Evolutionary conservation across 2,797 vertebrate genomes (phyloP), one percentile per base, ranked within the genome.

Genomic region (Sebastes melanostomus): DNA sequence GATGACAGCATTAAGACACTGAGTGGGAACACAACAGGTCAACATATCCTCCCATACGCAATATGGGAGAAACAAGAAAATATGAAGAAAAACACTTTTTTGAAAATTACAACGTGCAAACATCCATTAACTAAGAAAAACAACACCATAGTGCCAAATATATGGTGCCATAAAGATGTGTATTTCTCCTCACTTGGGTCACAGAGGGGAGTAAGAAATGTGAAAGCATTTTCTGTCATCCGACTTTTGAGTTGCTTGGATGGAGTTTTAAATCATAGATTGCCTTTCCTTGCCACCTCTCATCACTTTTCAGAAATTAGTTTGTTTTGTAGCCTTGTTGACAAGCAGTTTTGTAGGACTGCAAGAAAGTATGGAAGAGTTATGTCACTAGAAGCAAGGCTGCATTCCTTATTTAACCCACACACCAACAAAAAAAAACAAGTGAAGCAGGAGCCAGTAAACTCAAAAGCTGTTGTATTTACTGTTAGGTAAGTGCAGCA

Each of bases 231-330:
- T 63, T 62, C 70, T 62, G 9, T 62, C 42, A 63, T 56, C n/a
- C 76, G 81, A 78, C 78, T 88, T 72, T 38, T 24, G 25, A 69
- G 72, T 20, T 55, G 25, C 42, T 61, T 62, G 81, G 75, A 78
- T 73, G 59, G 63, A 25, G n/a, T 66, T 27, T 75, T 27, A 83
- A 75, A 72, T 83, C 59, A 59, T 54, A 24, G 58, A 59, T 60
- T 78, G 69, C 72, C 78, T 81, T 75, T 61, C 55, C 29, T 72
- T 59, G 34, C 30, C 61, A 67, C 81, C 78, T 70, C 58, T 60
- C 69, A 54, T 91, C 89, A 93, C 89, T 90, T 91, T 89, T 86
- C 30, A 83, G 85, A 85, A 89, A 91, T 91, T 67, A 88, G 83
- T 92, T 90, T 91, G 77, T 87, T 84, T 86, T 82, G 74, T 71